phyloP scores from a whole-genome alignment of 1,140 invertebrate genomes.

The Antheraea mylitta region DNA sequence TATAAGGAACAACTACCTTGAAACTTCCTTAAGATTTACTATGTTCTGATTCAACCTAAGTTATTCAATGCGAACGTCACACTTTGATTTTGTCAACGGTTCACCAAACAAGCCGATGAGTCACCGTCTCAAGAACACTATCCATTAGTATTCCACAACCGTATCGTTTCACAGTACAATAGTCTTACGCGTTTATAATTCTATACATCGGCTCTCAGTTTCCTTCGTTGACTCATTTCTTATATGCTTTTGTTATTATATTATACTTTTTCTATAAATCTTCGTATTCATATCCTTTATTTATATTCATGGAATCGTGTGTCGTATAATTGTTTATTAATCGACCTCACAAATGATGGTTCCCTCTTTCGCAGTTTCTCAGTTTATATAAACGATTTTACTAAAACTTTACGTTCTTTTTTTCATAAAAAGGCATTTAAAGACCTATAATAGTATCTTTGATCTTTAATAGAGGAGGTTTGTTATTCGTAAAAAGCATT shows the following conservation, averaged over 20 bases:
- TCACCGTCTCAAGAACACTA: slow-evolving; percentile 34
- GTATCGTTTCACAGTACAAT: slow-evolving; percentile 45
- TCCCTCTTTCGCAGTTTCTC: too few relatives aligned
- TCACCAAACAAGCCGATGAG: slow-evolving; percentile 35
- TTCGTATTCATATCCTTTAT: slow-evolving; percentile 1
- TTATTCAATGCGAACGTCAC: not conserved
- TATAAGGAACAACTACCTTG: not conserved
- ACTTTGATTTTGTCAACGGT: slow-evolving; percentile 20
- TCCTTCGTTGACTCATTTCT: slow-evolving; percentile 47
- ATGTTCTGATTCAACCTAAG: not conserved
- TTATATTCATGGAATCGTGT: not conserved
- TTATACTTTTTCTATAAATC: slow-evolving; percentile 13
- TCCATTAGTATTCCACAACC: slow-evolving; percentile 36
- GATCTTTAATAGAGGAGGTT: too few relatives aligned
- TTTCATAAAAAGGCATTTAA: too few relatives aligned
- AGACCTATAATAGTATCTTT: too few relatives aligned
- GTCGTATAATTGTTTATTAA: not conserved
- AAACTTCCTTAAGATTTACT: slow-evolving; percentile 7
- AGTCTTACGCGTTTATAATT: slow-evolving; percentile 39
- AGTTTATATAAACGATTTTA: too few relatives aligned
- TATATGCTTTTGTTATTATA: slow-evolving; percentile 16
- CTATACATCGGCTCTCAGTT: slow-evolving; percentile 30
- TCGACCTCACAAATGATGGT: too few relatives aligned
- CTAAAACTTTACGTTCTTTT: too few relatives aligned
- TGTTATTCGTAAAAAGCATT: too few relatives aligned